A percentile compares a stretch with the other conserved stretches of the same genome.
Conservation (phyloP, 1,140 invertebrate genomes). For the Camponotus pennsylvanicus region DNA sequence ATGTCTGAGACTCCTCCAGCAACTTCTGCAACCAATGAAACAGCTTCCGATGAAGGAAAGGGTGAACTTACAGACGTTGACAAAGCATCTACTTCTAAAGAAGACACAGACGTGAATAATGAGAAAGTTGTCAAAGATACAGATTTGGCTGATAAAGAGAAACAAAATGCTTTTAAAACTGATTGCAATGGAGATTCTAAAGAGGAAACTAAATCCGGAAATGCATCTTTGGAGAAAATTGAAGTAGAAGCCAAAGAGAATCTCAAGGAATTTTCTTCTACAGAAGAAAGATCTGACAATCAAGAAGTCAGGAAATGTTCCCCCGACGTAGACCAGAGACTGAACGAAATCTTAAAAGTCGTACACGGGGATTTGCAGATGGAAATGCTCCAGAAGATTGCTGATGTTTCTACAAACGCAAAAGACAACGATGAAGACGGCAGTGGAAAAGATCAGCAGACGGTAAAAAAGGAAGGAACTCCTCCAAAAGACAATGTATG, state of each 20-base stretch:
- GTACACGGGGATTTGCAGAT: constrained; percentile 64
- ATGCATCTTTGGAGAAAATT: neutral
- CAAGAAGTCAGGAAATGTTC: neutral
- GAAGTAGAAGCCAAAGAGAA: constrained; percentile 15
- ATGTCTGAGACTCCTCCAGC: neutral
- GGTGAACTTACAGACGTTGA: neutral
- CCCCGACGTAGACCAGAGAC: neutral
- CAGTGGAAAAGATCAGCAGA: constrained; percentile 1
- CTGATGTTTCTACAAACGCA: neutral
- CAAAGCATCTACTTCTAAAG: neutral
- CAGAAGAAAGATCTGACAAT: neutral
- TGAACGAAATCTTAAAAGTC: constrained; percentile 64
- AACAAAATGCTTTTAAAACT: neutral
- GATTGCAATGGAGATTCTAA: constrained; percentile 18
- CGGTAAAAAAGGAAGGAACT: neutral
- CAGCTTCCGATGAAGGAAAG: neutral
- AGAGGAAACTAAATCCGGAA: neutral
- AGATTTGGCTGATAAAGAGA: neutral
- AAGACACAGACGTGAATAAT: neutral
- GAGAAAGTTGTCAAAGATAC: neutral
- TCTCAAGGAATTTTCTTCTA: neutral
- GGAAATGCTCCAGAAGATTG: neutral
- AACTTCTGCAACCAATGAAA: neutral
- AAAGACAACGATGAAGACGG: neutral
- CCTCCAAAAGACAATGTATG: neutral